Evolutionary conservation across 1,140 invertebrate species (phyloP), one percentile per base, ranked within the genome.

Genomic region (Eriocheir sinensis): DNA sequence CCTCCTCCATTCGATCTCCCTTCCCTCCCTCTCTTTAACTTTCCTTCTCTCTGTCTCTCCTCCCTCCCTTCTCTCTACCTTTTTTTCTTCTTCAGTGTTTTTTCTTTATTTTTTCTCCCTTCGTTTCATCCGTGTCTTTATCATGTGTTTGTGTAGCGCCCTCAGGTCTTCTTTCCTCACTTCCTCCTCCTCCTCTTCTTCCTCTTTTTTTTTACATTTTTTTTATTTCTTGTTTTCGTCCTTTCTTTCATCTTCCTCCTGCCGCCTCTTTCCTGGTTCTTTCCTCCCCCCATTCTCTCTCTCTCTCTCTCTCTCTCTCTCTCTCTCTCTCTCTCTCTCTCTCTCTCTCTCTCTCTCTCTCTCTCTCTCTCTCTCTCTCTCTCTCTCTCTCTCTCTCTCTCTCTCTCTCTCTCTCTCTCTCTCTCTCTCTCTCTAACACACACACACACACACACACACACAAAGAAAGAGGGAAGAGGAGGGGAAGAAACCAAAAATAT

Each of bases 301-400:
- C 83, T 36, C 34, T 36, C 80, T 27, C 80, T 27, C 80, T 83
- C 80, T 83, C 80, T 83, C 80, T 83, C 80, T 83, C 80, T 27
- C 80, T 27, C 27, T 27, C 27, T 27, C 27, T 27, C 27, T 27
- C 27, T 83, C 27, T 83, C 80, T 27, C 6, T 83, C 80, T 83
- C 80, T 4, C 27, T 27, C 27, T 27, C 27, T 27, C 27, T 27
- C 80, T 27, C 27, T 27, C 27, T 27, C 80, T 83, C 80, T 83
- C 80, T 83, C 80, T 89, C 86, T 89, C 36, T 40, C 38, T 2
- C 86, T 89, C 36, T 40, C 38, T 38, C 86, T 89, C 36, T 40
- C 38, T 89, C 36, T 89, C 86, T 38, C n/a, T 89, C n/a, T 3
- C 12, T 40, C 32, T 9, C 12, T 89, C 12, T 36, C 15, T 83